These are phyloP conservation scores for Channa maculata DNA, from an alignment of 2,113 vertebrate genomes.

Conservation along the genomic window DNA sequence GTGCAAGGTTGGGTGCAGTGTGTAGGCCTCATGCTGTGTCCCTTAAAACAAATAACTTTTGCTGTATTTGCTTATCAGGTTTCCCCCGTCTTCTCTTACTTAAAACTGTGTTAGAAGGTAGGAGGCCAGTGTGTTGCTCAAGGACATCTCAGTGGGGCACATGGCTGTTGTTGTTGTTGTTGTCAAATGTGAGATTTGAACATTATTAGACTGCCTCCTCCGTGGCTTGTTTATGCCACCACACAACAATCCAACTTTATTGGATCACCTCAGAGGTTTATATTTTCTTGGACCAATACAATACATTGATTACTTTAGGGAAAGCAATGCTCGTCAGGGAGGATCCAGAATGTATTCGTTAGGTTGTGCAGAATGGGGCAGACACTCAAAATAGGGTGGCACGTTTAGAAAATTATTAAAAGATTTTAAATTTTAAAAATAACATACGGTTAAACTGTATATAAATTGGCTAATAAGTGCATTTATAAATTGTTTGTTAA, in stretches of 20 bases:
- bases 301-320: too few species aligned
- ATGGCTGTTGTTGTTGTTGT: conserved; percentile 7
- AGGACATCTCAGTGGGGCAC: background rate
- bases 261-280: conserved; percentile 13
- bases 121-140: background rate
- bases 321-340: too few species aligned
- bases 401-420: too few species aligned
- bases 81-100: background rate
- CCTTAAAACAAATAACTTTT: background rate
- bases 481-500: too few species aligned
- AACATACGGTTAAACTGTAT: too few species aligned
- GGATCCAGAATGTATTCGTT: too few species aligned
- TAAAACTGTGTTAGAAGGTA: too few species aligned
- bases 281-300: conserved; percentile 14
- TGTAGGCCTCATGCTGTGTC: conserved; percentile 48
- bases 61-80: background rate
- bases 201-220: background rate
- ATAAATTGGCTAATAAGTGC: too few species aligned
- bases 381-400: too few species aligned
- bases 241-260: background rate
- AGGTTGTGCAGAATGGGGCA: too few species aligned
- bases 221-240: background rate
- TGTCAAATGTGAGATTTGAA: background rate
- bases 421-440: too few species aligned
- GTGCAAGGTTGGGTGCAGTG: conserved; percentile 6